Percentiles rank a stretch among this genome's conserved stretches.
Evolutionary conservation across 2,797 vertebrate genomes (phyloP).

Genomic region (Harpagifer antarcticus): DNA sequence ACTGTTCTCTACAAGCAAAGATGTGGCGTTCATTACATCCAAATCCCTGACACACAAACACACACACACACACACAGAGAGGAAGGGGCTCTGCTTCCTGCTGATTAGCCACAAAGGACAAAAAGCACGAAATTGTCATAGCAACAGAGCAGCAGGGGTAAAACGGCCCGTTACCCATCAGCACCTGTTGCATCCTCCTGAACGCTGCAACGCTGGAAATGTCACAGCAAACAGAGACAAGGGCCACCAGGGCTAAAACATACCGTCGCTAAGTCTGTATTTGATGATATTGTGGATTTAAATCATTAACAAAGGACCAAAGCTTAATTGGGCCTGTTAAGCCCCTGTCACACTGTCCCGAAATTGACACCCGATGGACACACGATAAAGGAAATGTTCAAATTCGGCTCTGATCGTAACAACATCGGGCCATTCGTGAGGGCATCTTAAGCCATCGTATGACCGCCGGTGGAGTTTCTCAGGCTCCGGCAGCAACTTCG

Average conservation of each 20-base stretch:
- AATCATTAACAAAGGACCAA: background rate
- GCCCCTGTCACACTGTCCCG: no score
- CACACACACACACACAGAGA: slow-evolving; percentile 6
- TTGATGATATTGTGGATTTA: background rate
- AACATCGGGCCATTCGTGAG: no score
- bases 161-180: slow-evolving; percentile 53
- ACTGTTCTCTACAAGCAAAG: background rate
- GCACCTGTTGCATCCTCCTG: slow-evolving; percentile 31
- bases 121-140: slow-evolving; percentile 52
- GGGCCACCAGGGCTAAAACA: background rate
- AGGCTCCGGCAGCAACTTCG: no score
- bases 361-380: no score
- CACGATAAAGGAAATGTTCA: no score
- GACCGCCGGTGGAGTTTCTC: no score
- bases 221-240: background rate
- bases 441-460: no score
- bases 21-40: background rate
- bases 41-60: slow-evolving; percentile 12
- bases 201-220: background rate
- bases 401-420: no score
- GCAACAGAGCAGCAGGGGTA: slow-evolving; percentile 53
- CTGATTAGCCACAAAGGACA: slow-evolving; percentile 51
- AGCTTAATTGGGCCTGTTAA: no score
- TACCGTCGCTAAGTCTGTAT: no score
- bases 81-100: background rate